Evolutionary conservation across 2,888 invertebrate species (phyloP).

Genomic region (Rhagonycha fulva): DNA sequence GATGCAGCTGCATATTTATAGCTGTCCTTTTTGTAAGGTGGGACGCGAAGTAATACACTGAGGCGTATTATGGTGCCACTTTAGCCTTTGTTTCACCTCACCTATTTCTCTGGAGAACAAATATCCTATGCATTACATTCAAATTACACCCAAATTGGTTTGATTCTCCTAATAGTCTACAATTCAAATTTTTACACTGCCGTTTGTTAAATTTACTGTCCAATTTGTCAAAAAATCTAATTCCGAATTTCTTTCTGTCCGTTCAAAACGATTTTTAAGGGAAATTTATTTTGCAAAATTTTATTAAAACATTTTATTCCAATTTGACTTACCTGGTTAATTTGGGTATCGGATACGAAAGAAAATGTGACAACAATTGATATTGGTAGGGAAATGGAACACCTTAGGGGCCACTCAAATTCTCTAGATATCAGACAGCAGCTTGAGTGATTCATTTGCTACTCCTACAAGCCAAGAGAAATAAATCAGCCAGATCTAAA

Average conservation of each 20-base stretch:
- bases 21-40: slow-evolving; percentile 47
- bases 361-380: slow-evolving; percentile 13
- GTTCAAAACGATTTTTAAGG: neutral
- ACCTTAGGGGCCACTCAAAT: slow-evolving; percentile 28
- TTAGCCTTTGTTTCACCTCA: slow-evolving; percentile 15
- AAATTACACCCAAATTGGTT: slow-evolving; percentile 27
- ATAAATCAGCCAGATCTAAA: slow-evolving; percentile 31
- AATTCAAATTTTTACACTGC: slow-evolving; percentile 6
- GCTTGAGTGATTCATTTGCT: slow-evolving; percentile 32
- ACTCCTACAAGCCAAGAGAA: slow-evolving; percentile 25
- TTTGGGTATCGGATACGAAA: neutral
- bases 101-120: slow-evolving; percentile 23
- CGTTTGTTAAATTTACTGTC: slow-evolving; percentile 5
- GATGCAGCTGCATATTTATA: slow-evolving; percentile 49
- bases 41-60: slow-evolving; percentile 42
- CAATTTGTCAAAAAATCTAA: slow-evolving; percentile 19
- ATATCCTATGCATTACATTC: slow-evolving; percentile 28
- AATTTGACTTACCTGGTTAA: neutral
- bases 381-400: slow-evolving; percentile 15
- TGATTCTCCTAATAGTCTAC: slow-evolving; percentile 13
- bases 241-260: neutral
- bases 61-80: slow-evolving; percentile 32
- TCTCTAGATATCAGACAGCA: slow-evolving; percentile 28
- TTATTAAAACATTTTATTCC: neutral
- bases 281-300: neutral